Base-by-base conservation (phyloP, 2,113 vertebrate species). In the Alaudala cheleensis region DNA sequence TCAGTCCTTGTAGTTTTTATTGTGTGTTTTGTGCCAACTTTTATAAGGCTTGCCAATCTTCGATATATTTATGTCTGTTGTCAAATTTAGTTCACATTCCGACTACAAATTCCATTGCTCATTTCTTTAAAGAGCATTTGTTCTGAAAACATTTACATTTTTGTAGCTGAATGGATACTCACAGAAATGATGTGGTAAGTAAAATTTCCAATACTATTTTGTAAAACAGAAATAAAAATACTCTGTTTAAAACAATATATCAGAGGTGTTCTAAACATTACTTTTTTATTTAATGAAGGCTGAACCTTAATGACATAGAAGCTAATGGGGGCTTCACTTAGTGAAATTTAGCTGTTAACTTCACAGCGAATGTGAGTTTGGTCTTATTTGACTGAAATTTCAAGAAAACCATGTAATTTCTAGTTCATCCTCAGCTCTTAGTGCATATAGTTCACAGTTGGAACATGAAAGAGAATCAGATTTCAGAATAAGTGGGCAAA, bases 331-430 rank as follows among this genome's bases (percentile, higher is more conserved):
- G 11, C 31, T 81, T 83, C 40, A 47, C 12, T 82, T 72, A 34
- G 17, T 57, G 39, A 49, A 66, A 18, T 18, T 60, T 34, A 65
- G 26, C 18, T 72, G 23, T 50, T 83, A 22, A 37, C 11, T 72
- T 81, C 14, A n/a, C 34, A 44, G 1, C 71, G 51, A 81, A 24
- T 64, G 20, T 49, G 22, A 19, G 25, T 61, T 85, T 72, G 22
- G 3, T 91, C 20, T 64, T 60, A 62, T 8, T 87, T 53, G 57
- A 47, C 47, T 74, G 29, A 76, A 76, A 49, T 39, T 92, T 12
- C 22, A 79, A 44, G 45, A 81, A 60, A n/a, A 19, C 2, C 0
- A 0, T 2, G 0, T 14, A 6, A 28, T 62, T 86, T 84, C 28
- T 76, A 40, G 40, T 71, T 92, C 16, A 60, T 72, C 11, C 22